Percentiles rank a stretch among this genome's conserved stretches.
Conservation (phyloP, 2,888 invertebrate species). For the Pimpla rufipes region DNA sequence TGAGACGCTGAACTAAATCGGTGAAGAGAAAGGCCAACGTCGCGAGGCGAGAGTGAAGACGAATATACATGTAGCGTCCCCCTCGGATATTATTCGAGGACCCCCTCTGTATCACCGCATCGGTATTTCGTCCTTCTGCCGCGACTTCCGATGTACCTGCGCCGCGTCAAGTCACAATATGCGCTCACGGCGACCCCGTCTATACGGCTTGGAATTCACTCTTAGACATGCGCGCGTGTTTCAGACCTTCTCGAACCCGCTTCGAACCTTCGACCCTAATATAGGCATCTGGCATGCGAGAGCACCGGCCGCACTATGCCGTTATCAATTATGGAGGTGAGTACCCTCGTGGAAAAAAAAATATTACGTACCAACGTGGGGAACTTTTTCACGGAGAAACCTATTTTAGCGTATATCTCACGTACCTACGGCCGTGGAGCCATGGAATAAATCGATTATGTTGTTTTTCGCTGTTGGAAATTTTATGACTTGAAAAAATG, state of each 20-base stretch:
- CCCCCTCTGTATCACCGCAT: neutral
- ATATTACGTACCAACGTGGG: no score
- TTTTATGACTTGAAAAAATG: no score
- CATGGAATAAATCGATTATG: neutral
- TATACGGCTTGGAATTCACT: neutral
- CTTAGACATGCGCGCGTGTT: neutral
- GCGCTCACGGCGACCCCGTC: neutral
- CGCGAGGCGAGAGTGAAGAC: neutral
- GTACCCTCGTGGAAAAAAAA: neutral
- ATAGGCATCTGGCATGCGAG: neutral
- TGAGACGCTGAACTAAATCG: conserved; percentile 55
- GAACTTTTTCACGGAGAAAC: no score
- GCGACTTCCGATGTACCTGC: neutral
- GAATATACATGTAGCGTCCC: neutral
- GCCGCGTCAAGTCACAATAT: neutral
- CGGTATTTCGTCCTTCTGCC: neutral
- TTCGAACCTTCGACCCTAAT: conserved; percentile 4
- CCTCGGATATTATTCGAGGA: conserved; percentile 1
- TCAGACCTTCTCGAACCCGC: neutral
- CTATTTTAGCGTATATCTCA: no score
- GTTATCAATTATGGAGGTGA: neutral
- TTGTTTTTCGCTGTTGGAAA: no score
- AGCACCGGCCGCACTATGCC: neutral
- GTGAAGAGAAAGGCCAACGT: conserved; percentile 6
- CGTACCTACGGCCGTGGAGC: no score